Base-by-base conservation (phyloP, 2,888 invertebrate genomes). In the Geophilus truncorum region DNA sequence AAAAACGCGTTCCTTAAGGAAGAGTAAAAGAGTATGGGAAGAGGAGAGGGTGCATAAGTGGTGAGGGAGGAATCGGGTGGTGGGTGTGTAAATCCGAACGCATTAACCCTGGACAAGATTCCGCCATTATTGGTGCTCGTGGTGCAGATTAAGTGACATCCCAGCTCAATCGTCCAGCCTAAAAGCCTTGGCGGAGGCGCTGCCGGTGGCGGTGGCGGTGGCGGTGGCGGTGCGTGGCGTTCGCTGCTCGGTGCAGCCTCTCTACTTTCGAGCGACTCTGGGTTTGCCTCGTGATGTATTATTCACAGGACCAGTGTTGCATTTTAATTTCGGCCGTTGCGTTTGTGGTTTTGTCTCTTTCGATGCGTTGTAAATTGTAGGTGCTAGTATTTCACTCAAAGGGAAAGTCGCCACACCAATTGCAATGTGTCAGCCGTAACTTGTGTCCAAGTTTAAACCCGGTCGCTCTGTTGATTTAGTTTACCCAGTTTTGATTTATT, bases 101-200 rank as follows among this genome's bases (percentile, higher is more conserved):
- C 57, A 57, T 57, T 57, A 57, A 57, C 57, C 57, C 57, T 57
- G 57, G 57, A 57, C 57, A 57, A 57, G 57, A 57, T 57, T 57
- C 57, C 57, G 57, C 57, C 57, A 57, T 57, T 57, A 57, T 57
- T 57, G 57, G 57, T 57, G 57, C 57, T 57, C 57, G 57, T 57
- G 57, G 57, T 57, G 57, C 57, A 57, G 57, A 57, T 57, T 57
- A 57, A 57, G 57, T 57, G 57, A 57, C 57, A 57, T 57, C 57
- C 57, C 57, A 57, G 57, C 57, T 57, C 57, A 57, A 57, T 57
- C 57, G 57, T 57, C 57, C 57, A 57, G 57, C 57, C 57, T 57
- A 57, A 57, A 57, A 57, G 57, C 57, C 21, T 57, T 23, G 57
- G 57, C 57, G 23, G 4, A 51, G 51, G 18, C 57, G 57, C 57